Base-by-base conservation (phyloP, 2,113 vertebrate species). In the Tragelaphus strepsiceros region DNA sequence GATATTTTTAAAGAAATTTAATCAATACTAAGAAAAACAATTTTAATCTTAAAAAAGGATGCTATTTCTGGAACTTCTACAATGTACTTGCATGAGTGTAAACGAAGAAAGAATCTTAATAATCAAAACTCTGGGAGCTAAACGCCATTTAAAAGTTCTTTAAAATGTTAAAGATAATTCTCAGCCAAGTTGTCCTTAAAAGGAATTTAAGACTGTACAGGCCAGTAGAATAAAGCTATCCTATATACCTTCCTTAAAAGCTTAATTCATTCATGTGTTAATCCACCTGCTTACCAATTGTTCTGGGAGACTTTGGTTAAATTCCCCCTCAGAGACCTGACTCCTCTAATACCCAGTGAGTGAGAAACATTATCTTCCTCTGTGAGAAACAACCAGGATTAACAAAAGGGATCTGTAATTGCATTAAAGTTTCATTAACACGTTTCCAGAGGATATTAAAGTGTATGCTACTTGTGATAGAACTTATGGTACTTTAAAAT, bases 11-110 rank as follows among this genome's bases (percentile, higher is more conserved):
- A 90, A 84, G 35, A 93, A 93, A 85, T 28, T 35, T 94, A 85
- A 85, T 93, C 30, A 58, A 58, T 58, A 49, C 19, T 30, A 62
- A 93, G 62, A 89, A 89, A 64, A 78, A 51, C 2, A 78, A 90
- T 86, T 86, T 85, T 94, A 14, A 51, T 85, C 80, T 67, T 96
- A 67, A 93, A 90, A 96, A 71, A 64, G 64, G 39, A 94, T 43
- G 81, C 26, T 90, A 58, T 81, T 94, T 94, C 58, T 96, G 81
- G 67, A 80, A 51, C 35, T 96, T 54, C 39, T 56, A 43, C 4
- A 64, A n/a, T 58, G 59, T 67, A 81, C 14, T 58, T 53, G 58
- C 35, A 43, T 74, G 56, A 49, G 77, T 21, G 51, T 3, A 94
- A 94, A 67, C 12, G 19, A 43, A 90, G n/a, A 46, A 94, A 96